A percentile compares a stretch with the other conserved stretches of the same genome.
phyloP scores from a whole-genome alignment of 2,113 vertebrate species.

The Brachypteracias leptosomus region DNA sequence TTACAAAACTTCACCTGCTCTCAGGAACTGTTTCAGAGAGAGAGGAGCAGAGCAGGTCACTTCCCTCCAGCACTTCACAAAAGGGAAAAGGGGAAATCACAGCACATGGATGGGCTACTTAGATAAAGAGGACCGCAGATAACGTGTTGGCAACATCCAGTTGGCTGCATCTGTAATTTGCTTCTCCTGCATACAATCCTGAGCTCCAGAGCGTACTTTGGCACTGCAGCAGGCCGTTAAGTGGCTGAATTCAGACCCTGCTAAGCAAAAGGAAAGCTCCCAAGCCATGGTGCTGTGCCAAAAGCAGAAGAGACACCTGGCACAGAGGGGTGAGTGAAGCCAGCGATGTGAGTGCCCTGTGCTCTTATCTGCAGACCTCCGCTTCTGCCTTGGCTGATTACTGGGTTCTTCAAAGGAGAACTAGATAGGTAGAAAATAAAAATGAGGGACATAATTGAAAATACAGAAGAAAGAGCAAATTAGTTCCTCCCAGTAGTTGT shows the following conservation, averaged over 20 bases:
- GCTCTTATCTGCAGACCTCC: neutral
- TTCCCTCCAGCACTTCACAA: neutral
- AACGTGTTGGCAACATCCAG: neutral
- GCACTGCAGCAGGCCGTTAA: neutral
- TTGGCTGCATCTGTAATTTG: neutral
- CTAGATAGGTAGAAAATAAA: neutral
- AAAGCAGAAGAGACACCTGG: neutral
- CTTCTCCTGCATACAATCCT: neutral
- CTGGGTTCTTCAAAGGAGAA: neutral
- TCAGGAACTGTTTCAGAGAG: neutral
- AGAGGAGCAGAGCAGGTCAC: neutral
- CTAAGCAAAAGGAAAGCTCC: neutral
- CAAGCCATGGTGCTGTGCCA: neutral
- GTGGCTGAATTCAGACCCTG: constrained; percentile 1
- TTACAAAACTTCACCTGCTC: neutral
- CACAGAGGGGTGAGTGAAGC: neutral
- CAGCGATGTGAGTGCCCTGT: fast-evolving
- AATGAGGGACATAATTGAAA: neutral
- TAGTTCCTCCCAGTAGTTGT: neutral
- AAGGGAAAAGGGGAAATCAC: neutral
- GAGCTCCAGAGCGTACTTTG: neutral
- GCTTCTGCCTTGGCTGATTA: neutral
- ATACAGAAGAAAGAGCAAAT: neutral
- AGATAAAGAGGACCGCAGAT: neutral
- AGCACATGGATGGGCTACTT: neutral